A percentile compares a stretch with the other conserved stretches of the same genome.
Conservation (phyloP, 2,797 vertebrate genomes). For the Glyptemys insculpta region DNA sequence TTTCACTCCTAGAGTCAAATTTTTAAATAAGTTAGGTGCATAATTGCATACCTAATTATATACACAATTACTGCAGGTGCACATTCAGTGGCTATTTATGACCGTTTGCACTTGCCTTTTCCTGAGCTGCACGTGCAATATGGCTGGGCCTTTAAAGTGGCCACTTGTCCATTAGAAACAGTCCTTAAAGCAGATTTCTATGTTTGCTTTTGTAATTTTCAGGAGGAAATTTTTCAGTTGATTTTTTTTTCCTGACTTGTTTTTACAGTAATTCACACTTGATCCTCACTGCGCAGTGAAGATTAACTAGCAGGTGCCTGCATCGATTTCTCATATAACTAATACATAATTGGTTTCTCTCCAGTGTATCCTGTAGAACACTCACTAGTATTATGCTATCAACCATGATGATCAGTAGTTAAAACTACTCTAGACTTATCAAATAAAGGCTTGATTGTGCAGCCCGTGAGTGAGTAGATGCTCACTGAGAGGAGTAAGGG, state of each 20-base stretch:
- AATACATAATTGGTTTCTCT: neutral
- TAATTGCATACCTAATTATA: neutral
- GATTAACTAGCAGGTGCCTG: neutral
- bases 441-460: neutral
- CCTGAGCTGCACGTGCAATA: neutral
- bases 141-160: neutral
- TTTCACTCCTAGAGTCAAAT: neutral
- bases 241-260: neutral
- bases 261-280: neutral
- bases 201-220: neutral
- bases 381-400: neutral
- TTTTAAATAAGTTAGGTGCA: neutral
- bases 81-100: neutral
- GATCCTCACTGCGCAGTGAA: neutral
- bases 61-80: neutral
- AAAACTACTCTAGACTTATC: neutral
- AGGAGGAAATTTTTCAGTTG: neutral
- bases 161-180: neutral
- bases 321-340: neutral
- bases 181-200: neutral
- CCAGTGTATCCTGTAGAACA: rapidly evolving
- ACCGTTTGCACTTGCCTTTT: neutral
- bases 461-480: neutral
- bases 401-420: neutral
- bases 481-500: neutral